These are phyloP conservation scores for Scolopax mira DNA, from an alignment of 2,113 vertebrate genomes.

Conservation along the genomic window DNA sequence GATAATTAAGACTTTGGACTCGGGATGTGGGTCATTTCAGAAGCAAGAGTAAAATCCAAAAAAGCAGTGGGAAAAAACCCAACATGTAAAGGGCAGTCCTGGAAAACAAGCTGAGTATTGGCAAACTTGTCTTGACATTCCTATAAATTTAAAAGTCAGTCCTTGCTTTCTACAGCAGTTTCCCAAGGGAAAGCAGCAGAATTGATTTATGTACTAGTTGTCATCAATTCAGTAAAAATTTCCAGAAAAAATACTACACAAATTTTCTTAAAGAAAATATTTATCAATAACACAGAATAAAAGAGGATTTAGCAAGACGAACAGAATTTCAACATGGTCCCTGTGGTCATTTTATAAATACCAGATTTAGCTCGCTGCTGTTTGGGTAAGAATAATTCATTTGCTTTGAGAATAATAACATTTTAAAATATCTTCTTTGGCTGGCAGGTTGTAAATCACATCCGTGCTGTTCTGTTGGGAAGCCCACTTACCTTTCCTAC, in stretches of 20 bases:
- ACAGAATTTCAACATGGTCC: background rate
- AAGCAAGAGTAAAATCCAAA: background rate
- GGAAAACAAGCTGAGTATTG: background rate
- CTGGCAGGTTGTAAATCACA: background rate
- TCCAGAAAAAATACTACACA: background rate
- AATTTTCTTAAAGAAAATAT: background rate
- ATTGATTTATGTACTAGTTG: background rate
- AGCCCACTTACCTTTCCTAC: background rate
- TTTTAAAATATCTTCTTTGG: background rate
- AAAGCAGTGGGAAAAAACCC: background rate
- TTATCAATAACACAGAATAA: background rate
- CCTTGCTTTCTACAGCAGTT: background rate
- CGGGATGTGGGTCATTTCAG: background rate
- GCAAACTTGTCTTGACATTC: background rate
- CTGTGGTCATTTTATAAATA: background rate
- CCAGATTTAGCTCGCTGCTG: background rate
- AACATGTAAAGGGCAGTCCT: conserved; percentile 11
- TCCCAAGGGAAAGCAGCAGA: background rate
- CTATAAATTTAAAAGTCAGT: conserved; percentile 7
- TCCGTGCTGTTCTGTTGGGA: background rate
- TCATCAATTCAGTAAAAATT: background rate
- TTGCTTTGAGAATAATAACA: background rate
- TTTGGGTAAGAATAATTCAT: background rate
- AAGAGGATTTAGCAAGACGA: background rate
- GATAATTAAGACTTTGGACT: background rate